Conservation (phyloP, 2,888 invertebrate genomes). For the Pheosia tremula region DNA sequence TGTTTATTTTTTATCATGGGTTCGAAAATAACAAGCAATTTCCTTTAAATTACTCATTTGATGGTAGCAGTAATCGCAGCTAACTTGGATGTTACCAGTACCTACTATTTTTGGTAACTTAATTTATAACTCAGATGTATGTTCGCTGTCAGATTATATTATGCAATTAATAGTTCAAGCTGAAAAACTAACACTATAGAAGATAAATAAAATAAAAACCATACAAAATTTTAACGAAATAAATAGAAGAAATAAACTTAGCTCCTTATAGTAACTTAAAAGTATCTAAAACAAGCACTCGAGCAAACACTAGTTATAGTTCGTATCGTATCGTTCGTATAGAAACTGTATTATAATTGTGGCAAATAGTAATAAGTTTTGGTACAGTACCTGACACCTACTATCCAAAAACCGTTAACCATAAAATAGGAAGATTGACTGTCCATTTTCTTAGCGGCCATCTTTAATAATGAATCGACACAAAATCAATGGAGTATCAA, state of each 20-base stretch:
- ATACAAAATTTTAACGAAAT: background rate
- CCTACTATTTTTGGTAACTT: slow-evolving; percentile 1
- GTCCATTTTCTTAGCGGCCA: background rate
- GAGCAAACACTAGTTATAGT: too few relatives aligned
- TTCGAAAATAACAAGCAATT: background rate
- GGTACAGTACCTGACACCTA: background rate
- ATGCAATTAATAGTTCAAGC: background rate
- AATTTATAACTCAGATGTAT: slow-evolving; percentile 1
- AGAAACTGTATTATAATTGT: too few relatives aligned
- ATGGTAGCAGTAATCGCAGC: background rate
- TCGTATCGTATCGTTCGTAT: too few relatives aligned
- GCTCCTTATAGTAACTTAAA: too few relatives aligned
- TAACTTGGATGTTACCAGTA: slow-evolving; percentile 4
- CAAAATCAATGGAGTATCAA: slow-evolving; percentile 5
- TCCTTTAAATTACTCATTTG: background rate
- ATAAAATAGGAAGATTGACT: background rate
- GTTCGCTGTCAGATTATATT: background rate
- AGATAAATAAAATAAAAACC: background rate
- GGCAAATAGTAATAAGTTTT: too few relatives aligned
- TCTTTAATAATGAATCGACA: background rate
- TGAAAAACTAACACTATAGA: background rate
- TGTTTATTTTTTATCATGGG: too few relatives aligned
- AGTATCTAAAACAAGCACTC: too few relatives aligned
- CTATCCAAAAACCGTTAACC: background rate
- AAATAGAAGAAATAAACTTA: background rate